phyloP scores from a whole-genome alignment of 2,888 invertebrate species.

The Pollenia amentaria region DNA sequence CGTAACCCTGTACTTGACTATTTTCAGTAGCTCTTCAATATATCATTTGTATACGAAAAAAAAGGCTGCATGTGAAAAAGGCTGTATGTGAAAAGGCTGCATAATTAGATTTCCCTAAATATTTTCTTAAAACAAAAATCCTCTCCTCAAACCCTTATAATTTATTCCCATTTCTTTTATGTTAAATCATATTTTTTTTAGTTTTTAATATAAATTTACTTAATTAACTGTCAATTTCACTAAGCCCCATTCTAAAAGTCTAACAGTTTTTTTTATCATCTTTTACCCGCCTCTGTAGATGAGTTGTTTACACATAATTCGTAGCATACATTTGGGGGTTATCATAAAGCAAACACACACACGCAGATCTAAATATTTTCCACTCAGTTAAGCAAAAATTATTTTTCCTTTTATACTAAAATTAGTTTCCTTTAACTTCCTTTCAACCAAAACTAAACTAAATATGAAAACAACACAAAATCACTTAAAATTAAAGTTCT shows the following conservation, averaged over 20 bases:
- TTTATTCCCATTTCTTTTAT: too few species aligned
- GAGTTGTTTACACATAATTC: neutral
- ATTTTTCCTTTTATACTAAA: neutral
- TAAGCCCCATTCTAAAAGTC: neutral
- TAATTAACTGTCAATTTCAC: constrained; percentile 56
- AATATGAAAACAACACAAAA: constrained; percentile 1
- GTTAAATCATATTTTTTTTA: neutral
- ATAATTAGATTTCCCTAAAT: too few species aligned
- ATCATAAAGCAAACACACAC: neutral
- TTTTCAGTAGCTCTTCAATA: too few species aligned
- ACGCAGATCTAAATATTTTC: constrained; percentile 39
- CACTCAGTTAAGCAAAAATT: constrained; percentile 59
- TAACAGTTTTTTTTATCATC: neutral
- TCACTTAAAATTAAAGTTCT: neutral
- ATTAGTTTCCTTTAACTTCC: neutral
- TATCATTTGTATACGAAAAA: too few species aligned
- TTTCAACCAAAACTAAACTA: neutral
- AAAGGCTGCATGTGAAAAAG: too few species aligned
- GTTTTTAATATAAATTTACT: constrained; percentile 46
- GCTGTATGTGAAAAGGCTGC: too few species aligned
- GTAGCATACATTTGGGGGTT: neutral
- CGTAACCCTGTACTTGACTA: too few species aligned
- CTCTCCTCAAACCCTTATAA: too few species aligned
- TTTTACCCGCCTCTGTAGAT: neutral
- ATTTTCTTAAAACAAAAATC: too few species aligned